Percentiles rank a stretch among this genome's conserved stretches.
Evolutionary conservation across 1,140 invertebrate species (phyloP).

Genomic region (Anadara kagoshimensis): DNA sequence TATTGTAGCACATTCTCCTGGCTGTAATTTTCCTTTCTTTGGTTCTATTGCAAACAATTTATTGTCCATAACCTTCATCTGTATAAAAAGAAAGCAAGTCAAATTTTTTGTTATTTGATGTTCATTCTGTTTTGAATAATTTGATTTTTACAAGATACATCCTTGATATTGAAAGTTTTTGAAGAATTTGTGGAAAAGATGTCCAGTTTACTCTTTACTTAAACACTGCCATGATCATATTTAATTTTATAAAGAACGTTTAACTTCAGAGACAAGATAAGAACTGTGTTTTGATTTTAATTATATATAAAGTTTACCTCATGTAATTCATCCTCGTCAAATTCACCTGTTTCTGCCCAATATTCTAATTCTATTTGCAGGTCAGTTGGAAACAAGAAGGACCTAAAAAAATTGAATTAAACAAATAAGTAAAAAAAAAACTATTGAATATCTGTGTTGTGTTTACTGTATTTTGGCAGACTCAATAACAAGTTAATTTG

Average conservation of each 20-base stretch:
- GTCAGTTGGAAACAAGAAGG: constrained; percentile 72
- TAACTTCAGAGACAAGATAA: no score
- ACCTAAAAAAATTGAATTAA: constrained; percentile 56
- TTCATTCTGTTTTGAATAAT: no score
- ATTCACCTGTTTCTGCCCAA: constrained; percentile 73
- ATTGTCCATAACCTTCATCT: constrained; percentile 75
- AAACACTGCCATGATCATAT: no score
- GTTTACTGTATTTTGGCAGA: neutral
- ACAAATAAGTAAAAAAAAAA: neutral
- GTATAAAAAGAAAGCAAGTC: constrained; percentile 22
- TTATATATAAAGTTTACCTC: constrained; percentile 60
- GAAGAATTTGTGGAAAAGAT: no score
- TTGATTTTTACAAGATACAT: no score
- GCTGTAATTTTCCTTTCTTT: constrained; percentile 66
- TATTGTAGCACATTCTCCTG: constrained; percentile 67
- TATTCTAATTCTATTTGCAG: constrained; percentile 72
- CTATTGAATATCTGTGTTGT: no score
- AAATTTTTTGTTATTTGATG: no score
- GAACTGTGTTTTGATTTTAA: neutral
- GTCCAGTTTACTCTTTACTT: no score
- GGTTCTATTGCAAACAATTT: constrained; percentile 71
- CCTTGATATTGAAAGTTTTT: no score
- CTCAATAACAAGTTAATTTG: no score
- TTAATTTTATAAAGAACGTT: no score
- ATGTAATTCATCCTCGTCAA: constrained; percentile 72